Percentiles rank a stretch among this genome's conserved stretches.
Conservation (phyloP, 1,140 invertebrate genomes). For the Zophobas atratus region DNA sequence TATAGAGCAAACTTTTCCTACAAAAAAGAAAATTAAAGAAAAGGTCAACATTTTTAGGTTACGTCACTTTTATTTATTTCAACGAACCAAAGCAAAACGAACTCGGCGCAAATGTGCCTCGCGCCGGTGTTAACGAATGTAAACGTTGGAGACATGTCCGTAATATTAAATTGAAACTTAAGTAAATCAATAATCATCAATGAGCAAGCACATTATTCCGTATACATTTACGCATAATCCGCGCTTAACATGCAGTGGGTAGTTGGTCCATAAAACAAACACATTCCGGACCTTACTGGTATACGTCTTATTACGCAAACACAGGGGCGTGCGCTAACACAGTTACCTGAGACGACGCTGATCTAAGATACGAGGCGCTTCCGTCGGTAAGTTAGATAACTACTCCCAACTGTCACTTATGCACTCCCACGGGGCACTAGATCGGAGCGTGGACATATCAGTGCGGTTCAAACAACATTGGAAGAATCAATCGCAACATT, state of each 20-base stretch:
- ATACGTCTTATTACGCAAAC: constrained; percentile 13
- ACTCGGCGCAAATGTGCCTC: constrained; percentile 1
- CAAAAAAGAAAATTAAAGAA: background rate
- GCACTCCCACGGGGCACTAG: constrained; percentile 61
- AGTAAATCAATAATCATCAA: constrained; percentile 41
- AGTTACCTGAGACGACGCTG: constrained; percentile 41
- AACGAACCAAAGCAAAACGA: background rate
- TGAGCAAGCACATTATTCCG: constrained; percentile 33
- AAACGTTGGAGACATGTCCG: constrained; percentile 32
- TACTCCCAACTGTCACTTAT: constrained; percentile 50
- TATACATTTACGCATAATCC: constrained; percentile 15
- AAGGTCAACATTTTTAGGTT: background rate
- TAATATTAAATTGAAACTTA: constrained; percentile 40
- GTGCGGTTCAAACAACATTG: constrained; percentile 68
- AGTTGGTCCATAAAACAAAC: constrained; percentile 11
- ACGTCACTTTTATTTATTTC: no score
- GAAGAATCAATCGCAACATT: constrained; percentile 69
- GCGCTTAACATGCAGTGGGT: constrained; percentile 3
- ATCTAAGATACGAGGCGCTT: constrained; percentile 18
- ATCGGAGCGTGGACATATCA: constrained; percentile 63
- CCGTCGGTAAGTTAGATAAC: constrained; percentile 51
- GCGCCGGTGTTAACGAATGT: constrained; percentile 26
- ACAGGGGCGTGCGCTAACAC: constrained; percentile 23
- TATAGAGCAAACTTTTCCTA: no score
- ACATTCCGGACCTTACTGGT: background rate